Base-by-base conservation (phyloP, 2,888 invertebrate genomes). In the Byasa hedistus region DNA sequence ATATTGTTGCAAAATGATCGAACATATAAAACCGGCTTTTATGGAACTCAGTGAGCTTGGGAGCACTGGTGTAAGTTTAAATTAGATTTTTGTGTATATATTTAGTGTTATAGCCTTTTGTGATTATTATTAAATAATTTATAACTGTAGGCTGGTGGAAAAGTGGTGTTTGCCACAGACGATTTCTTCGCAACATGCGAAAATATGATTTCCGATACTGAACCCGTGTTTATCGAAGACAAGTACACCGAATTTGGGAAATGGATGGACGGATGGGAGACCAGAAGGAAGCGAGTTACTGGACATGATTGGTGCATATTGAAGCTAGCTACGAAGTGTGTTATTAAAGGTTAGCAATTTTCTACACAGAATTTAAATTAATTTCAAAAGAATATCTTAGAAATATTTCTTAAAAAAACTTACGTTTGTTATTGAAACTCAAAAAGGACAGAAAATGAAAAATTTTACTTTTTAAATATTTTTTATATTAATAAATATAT, bases 191-290 rank as follows among this genome's bases (percentile, higher is more conserved):
- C 94, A 0, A 82, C 87, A 8, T 94, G 94, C 17, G 94, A 94
- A 75, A 92, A 92, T 73, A 89, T 94, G 83, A 76, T 94, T 21
- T 80, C 87, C 32, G 93, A 93, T 58, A 79, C 82, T 0, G 93
- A 93, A 3, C 93, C 94, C 0, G 79, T 93, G 19, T 94, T 93
- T 82, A 90, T 93, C 21, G 82, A 91, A 7, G 93, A 93, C 0
- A 89, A 92, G 69, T 94, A 91, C 76, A 94, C 94, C 0, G 93
- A 93, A 61, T 93, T 82, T 67, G 94, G 94, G 0, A 94, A 94
- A 75, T 94, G 94, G 94, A 94, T 94, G 94, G 94, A 94, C 71
- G 94, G 94, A 0, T 94, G 94, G 94, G 94, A 94, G 79, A 94
- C 94, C 0, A 82, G 94, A 19, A 86, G 94, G 64, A 94, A 93